A percentile compares a stretch with the other conserved stretches of the same genome.
Conservation (phyloP, 2,888 invertebrate species). For the Acleris laterana region DNA sequence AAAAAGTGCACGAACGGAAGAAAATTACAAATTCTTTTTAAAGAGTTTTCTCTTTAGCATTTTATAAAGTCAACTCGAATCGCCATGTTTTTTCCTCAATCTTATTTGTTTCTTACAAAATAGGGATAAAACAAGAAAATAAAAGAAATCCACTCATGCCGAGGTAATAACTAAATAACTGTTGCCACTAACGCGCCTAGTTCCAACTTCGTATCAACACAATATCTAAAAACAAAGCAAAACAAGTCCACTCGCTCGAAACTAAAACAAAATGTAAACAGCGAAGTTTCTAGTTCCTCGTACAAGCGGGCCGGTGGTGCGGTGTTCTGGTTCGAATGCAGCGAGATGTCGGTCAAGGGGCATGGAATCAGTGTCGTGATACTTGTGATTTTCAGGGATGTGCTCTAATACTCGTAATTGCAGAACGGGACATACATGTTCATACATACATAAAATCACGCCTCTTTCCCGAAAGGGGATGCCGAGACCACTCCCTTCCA, state of each 20-base stretch:
- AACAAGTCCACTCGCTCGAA: conserved; percentile 25
- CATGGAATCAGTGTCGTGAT: conserved; percentile 1
- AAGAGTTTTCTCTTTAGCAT: no score
- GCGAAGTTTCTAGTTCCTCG: conserved; percentile 6
- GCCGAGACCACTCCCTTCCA: no score
- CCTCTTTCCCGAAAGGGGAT: no score
- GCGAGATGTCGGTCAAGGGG: conserved; percentile 12
- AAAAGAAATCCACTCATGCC: not conserved
- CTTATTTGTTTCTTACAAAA: no score
- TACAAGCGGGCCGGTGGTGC: not conserved
- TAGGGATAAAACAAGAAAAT: no score
- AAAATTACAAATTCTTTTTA: no score
- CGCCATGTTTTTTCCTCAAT: no score
- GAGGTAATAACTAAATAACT: conserved; percentile 2
- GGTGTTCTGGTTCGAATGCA: conserved; percentile 7
- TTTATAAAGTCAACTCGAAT: no score
- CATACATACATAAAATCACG: no score
- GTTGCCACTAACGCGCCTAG: conserved; percentile 4
- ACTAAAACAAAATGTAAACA: conserved; percentile 14
- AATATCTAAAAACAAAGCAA: conserved; percentile 25
- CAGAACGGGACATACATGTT: no score
- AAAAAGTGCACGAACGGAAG: no score
- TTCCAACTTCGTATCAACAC: conserved; percentile 32
- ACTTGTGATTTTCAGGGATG: not conserved
- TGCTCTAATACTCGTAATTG: no score